Base-by-base conservation (phyloP, 2,888 invertebrate species). In the Cheilosia grossa region DNA sequence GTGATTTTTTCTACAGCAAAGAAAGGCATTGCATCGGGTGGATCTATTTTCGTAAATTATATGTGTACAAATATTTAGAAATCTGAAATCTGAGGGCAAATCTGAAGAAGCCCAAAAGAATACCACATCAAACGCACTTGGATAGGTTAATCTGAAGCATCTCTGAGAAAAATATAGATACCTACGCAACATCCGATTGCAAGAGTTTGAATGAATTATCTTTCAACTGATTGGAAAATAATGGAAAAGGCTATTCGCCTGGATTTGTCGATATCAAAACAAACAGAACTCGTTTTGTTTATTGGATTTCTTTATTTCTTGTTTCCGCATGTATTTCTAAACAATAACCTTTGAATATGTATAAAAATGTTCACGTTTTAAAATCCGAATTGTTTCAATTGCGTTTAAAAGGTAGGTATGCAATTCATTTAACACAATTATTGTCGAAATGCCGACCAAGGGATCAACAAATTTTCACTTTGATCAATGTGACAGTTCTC, bases 321-420 rank as follows among this genome's bases (percentile, higher is more conserved):
- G 4, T 15, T 6, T 19, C 17, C 33, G 17, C 30, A 33, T 53
- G 54, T 40, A 51, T 7, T 30, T 27, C 17, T 37, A 2, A 1
- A 15, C 17, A 10, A 44, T 7, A 44, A 10, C 0, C 0, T 0
- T 7, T 27, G 2, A 66, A 64, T 37, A 82, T 82, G 82, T 53
- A 70, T 17, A 66, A 40, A 47, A 42, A 61, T 49, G 19, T 53
- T 13, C 5, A 17, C n/a, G 27, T 40, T 27, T 54, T 47, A 1
- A 80, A 66, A 21, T 19, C 37, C 19, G 10, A 51, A 30, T 7
- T 49, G 13, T 3, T 24, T 15, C 49, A 70, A 40, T 53, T 61
- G n/a, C 27, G 15, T 13, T 42, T 10, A 4, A 82, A 47, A 49
- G 54, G 40, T 66, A 72, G 54, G 33, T 66, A 72, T 54, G 42